A percentile compares a stretch with the other conserved stretches of the same genome.
Conservation (phyloP, 2,888 invertebrate genomes). For the Polia nebulosa region DNA sequence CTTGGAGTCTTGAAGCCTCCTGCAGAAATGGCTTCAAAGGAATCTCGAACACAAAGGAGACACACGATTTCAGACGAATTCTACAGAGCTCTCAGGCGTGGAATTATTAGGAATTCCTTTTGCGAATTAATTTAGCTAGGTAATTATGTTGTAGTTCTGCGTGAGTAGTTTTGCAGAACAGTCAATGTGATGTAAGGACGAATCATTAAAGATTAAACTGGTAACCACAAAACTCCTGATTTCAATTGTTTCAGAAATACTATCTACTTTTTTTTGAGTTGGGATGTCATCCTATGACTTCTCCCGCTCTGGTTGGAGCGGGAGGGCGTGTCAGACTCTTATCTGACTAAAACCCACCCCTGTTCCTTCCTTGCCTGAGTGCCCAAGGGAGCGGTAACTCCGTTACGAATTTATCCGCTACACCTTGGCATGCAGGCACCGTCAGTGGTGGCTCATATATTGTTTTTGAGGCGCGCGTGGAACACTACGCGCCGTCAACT, state of each 20-base stretch:
- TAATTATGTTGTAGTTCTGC: not conserved
- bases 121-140: not conserved
- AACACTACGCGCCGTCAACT: too few relatives aligned
- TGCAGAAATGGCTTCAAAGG: slow-evolving; percentile 30
- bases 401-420: too few relatives aligned
- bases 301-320: too few relatives aligned
- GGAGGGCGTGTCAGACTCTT: too few relatives aligned
- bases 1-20: slow-evolving; percentile 2
- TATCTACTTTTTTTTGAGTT: not conserved
- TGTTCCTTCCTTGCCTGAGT: too few relatives aligned
- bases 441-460: too few relatives aligned
- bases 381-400: too few relatives aligned
- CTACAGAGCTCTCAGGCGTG: slow-evolving; percentile 1
- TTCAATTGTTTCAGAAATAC: too few relatives aligned
- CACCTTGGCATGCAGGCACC: too few relatives aligned
- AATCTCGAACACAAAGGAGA: slow-evolving; percentile 23
- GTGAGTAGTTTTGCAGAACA: not conserved
- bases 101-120: not conserved
- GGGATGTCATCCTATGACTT: too few relatives aligned
- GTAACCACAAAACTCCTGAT: not conserved
- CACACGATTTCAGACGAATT: not conserved
- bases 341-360: too few relatives aligned
- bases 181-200: not conserved
- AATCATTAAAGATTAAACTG: not conserved
- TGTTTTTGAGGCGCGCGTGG: too few relatives aligned